These are phyloP conservation scores for Pachliopta kotzebuea DNA, from an alignment of 2,888 invertebrate species.

Conservation along the genomic window DNA sequence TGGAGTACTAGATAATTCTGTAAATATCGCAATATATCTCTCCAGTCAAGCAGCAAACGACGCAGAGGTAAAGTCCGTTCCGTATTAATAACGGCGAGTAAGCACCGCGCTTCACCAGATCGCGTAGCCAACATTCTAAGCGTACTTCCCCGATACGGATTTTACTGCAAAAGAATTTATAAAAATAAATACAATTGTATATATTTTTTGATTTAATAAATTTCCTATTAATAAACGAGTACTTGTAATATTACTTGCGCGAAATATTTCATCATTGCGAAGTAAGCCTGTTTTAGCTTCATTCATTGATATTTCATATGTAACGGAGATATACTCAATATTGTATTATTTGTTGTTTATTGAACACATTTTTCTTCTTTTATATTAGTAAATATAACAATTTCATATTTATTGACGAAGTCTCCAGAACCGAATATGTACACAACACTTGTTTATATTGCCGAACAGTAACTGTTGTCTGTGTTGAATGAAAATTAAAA, in stretches of 20 bases:
- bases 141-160: constrained; percentile 6
- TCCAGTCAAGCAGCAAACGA: neutral
- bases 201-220: neutral
- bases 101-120: neutral
- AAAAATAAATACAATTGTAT: neutral
- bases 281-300: too few species aligned
- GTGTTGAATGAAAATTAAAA: too few species aligned
- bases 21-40: neutral
- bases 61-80: constrained; percentile 1
- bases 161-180: neutral
- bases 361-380: too few species aligned
- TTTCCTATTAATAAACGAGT: neutral
- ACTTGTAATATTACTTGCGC: neutral
- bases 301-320: too few species aligned
- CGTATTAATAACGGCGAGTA: constrained; percentile 5
- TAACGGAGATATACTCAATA: too few species aligned
- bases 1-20: neutral
- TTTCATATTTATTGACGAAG: too few species aligned
- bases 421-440: too few species aligned
- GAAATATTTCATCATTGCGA: neutral
- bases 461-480: too few species aligned
- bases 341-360: too few species aligned
- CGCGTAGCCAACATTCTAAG: constrained; percentile 2
- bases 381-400: too few species aligned
- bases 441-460: too few species aligned